These are phyloP conservation scores for Tragelaphus scriptus DNA, from an alignment of 2,113 vertebrate genomes.

Conservation along the genomic window DNA sequence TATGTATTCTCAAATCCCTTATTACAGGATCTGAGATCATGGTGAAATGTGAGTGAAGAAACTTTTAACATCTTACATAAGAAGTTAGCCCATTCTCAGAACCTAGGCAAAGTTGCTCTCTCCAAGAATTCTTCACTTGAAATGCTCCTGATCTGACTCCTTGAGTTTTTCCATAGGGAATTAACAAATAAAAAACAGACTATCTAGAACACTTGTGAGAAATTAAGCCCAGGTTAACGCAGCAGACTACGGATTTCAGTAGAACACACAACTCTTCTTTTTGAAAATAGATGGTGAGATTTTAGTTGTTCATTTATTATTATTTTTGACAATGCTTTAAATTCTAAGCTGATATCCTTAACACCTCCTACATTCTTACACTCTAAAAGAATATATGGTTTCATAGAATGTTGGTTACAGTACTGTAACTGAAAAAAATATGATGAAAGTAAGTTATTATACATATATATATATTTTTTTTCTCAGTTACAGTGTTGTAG, in stretches of 20 bases:
- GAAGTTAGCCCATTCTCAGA: background rate
- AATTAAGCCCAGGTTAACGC: background rate
- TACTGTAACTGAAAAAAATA: too few species aligned
- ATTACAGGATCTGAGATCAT: background rate
- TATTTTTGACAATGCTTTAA: background rate
- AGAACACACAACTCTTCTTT: background rate
- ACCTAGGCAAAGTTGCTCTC: background rate
- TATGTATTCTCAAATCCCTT: background rate
- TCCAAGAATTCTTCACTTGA: background rate
- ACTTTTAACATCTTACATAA: background rate
- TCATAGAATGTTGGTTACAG: background rate
- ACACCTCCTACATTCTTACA: background rate
- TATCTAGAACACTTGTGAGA: background rate
- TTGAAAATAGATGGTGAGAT: background rate
- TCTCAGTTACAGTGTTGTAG: background rate
- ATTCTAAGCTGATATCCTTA: background rate
- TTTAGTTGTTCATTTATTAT: background rate
- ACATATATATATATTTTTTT: background rate
- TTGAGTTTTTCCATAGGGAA: background rate
- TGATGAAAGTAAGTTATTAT: too few species aligned
- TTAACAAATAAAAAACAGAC: background rate
- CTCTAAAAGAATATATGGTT: background rate
- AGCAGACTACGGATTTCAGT: background rate
- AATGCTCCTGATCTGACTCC: background rate
- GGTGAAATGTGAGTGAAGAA: background rate